Evolutionary conservation across 2,888 invertebrate species (phyloP).

Genomic region (Sclerodermus sp.): DNA sequence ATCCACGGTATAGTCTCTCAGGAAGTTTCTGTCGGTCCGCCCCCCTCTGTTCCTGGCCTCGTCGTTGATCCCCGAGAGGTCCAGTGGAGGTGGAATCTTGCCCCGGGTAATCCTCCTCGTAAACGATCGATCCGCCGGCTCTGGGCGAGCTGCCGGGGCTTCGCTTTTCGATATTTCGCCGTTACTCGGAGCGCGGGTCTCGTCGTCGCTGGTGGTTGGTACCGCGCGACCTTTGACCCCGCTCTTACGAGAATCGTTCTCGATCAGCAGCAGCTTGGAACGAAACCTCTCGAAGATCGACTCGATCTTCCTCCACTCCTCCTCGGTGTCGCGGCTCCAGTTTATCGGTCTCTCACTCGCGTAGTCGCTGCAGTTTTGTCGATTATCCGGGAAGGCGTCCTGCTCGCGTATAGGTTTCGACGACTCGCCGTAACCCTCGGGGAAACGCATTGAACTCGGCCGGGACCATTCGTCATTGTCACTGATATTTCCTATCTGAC

Average conservation of each 20-base stretch:
- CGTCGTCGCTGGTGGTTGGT: background rate
- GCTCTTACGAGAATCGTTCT: background rate
- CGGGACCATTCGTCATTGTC: too few species aligned
- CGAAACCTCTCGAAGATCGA: background rate
- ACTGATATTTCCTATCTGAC: too few species aligned
- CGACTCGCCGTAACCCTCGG: too few species aligned
- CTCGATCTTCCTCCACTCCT: too few species aligned
- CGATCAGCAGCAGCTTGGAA: background rate
- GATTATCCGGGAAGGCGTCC: too few species aligned
- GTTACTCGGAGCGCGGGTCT: background rate
- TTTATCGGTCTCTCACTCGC: background rate
- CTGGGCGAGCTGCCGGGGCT: too few species aligned
- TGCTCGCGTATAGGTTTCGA: too few species aligned
- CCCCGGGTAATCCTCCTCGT: background rate
- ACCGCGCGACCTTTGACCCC: background rate
- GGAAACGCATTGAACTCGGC: too few species aligned
- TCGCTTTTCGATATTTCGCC: too few species aligned
- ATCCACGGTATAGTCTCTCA: slow-evolving; percentile 33
- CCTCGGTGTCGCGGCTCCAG: too few species aligned
- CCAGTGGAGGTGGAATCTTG: slow-evolving; percentile 33
- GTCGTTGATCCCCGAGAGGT: slow-evolving; percentile 30
- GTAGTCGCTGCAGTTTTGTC: background rate
- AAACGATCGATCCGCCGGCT: too few species aligned
- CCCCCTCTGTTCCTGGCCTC: slow-evolving; percentile 20
- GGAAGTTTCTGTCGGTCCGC: slow-evolving; percentile 26